Conservation (phyloP, 1,140 invertebrate species). For the Drosophila rhopaloa region DNA sequence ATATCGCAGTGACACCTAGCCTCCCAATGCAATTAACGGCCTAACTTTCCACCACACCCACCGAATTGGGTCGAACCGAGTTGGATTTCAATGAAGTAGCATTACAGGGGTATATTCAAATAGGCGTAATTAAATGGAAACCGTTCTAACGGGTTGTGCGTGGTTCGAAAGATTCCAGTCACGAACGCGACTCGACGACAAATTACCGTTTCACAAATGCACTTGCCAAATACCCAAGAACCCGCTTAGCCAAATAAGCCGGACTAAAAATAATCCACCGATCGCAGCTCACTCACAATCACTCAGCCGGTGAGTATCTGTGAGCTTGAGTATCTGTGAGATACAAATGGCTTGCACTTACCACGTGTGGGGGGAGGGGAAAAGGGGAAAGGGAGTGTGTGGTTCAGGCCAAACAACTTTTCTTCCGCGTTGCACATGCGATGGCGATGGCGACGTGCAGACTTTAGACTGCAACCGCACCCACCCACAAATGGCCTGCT, state of each 20-base stretch:
- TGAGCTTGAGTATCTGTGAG: constrained; percentile 48
- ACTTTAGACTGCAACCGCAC: constrained; percentile 48
- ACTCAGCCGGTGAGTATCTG: constrained; percentile 29
- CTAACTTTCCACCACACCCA: constrained; percentile 42
- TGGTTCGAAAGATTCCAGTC: constrained; percentile 69
- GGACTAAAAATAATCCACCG: constrained; percentile 25
- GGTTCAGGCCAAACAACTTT: constrained; percentile 68
- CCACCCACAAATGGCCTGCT: constrained; percentile 73
- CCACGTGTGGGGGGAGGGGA: constrained; percentile 24
- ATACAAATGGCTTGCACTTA: constrained; percentile 67
- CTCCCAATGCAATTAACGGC: constrained; percentile 19
- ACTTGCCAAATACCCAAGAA: constrained; percentile 71
- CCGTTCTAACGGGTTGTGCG: constrained; percentile 61
- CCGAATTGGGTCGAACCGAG: constrained; percentile 32
- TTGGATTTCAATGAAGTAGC: constrained; percentile 17
- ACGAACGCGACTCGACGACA: constrained; percentile 68
- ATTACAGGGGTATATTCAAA: constrained; percentile 8
- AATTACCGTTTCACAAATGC: constrained; percentile 76
- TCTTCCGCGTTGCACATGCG: constrained; percentile 79
- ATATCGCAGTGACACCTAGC: constrained; percentile 44
- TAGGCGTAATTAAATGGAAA: constrained; percentile 39
- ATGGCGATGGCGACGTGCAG: constrained; percentile 31
- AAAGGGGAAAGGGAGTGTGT: constrained; percentile 18
- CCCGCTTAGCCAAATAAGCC: constrained; percentile 63
- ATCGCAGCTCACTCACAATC: constrained; percentile 37